Conservation (phyloP, 2,113 vertebrate genomes). For the Poecile atricapillus region DNA sequence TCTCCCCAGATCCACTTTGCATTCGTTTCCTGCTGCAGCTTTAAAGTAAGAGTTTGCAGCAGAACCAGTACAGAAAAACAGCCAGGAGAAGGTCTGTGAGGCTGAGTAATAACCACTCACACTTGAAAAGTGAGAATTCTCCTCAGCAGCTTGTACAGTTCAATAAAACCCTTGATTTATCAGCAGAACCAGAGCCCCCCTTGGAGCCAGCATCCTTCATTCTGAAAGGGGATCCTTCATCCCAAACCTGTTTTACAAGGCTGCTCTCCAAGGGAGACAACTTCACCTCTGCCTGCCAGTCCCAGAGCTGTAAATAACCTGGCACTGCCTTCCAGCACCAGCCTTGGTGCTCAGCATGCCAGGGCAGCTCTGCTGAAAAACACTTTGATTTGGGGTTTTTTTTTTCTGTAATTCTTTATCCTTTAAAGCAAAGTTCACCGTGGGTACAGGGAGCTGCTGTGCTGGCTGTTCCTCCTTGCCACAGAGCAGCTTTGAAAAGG, state of each 20-base stretch:
- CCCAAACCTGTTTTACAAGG: slow-evolving; percentile 51
- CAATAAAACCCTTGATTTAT: background rate
- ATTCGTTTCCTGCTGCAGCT: background rate
- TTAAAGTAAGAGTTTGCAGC: background rate
- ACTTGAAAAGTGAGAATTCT: background rate
- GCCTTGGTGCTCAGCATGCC: background rate
- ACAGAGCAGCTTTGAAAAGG: background rate
- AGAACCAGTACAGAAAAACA: background rate
- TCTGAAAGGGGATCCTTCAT: background rate
- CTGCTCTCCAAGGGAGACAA: background rate
- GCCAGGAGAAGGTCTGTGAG: background rate
- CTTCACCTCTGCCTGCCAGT: background rate
- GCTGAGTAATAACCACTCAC: background rate
- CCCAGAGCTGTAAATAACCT: slow-evolving; percentile 6
- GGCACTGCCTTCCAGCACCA: background rate
- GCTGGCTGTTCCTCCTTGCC: background rate
- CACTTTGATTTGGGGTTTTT: background rate
- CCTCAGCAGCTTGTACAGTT: background rate
- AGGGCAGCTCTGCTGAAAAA: background rate
- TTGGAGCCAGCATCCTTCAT: background rate
- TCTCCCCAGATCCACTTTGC: slow-evolving; percentile 1
- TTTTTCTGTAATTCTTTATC: background rate
- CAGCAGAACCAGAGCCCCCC: background rate
- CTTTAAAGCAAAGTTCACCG: background rate
- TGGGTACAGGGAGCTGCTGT: background rate